Conservation (phyloP, 2,113 vertebrate species). For the Eptatretus burgeri region DNA sequence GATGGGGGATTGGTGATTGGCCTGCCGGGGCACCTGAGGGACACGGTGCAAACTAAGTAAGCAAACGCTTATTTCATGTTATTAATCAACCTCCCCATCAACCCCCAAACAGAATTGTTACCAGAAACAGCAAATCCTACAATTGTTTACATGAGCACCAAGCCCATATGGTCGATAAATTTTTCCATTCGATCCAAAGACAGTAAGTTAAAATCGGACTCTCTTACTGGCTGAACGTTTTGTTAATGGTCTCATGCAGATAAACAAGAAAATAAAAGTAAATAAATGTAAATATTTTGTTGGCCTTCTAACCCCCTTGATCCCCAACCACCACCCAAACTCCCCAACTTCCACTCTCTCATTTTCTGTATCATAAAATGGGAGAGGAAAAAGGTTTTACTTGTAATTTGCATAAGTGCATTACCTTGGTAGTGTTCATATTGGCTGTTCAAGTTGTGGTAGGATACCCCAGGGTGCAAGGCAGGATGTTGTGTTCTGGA, state of each 20-base stretch:
- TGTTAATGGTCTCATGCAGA: no score
- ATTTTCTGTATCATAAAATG: background rate
- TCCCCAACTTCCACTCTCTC: background rate
- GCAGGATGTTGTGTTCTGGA: background rate
- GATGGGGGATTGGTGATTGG: background rate
- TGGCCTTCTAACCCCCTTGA: background rate
- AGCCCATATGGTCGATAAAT: no score
- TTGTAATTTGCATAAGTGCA: background rate
- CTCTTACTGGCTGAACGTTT: no score
- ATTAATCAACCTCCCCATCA: background rate
- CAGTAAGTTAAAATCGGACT: no score
- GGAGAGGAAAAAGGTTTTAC: background rate
- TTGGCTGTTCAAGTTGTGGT: background rate
- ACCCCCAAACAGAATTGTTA: background rate
- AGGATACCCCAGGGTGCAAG: background rate
- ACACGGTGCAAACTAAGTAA: background rate
- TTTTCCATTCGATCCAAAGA: no score
- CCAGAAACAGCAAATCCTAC: no score
- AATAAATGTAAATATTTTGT: background rate
- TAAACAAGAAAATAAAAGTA: background rate
- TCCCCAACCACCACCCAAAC: background rate
- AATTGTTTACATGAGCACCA: no score
- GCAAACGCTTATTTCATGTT: background rate
- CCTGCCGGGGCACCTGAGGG: constrained; percentile 1
- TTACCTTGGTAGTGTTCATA: constrained; percentile 5